Percentiles rank a stretch among this genome's conserved stretches.
These are phyloP conservation scores for Lithophane semibrunnea DNA, from an alignment of 2,888 invertebrate species.

Conservation along the genomic window DNA sequence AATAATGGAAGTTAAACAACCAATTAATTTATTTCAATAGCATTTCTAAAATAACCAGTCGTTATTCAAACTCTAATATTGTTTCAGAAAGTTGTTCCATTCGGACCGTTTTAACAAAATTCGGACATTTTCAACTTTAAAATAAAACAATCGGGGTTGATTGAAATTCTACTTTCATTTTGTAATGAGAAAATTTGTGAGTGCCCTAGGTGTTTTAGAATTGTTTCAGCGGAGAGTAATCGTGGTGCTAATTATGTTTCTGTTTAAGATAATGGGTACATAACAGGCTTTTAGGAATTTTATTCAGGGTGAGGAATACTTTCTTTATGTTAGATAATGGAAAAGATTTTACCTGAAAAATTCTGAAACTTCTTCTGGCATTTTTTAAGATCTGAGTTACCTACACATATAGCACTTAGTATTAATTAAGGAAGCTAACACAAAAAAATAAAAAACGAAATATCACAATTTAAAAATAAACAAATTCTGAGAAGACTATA, in stretches of 20 bases:
- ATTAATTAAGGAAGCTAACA: neutral
- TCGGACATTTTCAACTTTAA: slow-evolving; percentile 30
- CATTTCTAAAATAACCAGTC: slow-evolving; percentile 23
- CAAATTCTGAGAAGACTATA: neutral
- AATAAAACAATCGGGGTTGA: slow-evolving; percentile 42
- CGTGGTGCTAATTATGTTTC: slow-evolving; percentile 38
- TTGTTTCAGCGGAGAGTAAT: slow-evolving; percentile 36
- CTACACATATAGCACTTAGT: neutral
- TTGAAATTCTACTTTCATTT: slow-evolving; percentile 47
- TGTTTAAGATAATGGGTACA: slow-evolving; percentile 26
- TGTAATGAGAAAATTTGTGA: slow-evolving; percentile 24
- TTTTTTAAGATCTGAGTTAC: neutral
- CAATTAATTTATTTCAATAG: slow-evolving; percentile 28
- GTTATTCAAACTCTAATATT: slow-evolving; percentile 19
- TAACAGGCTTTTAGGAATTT: slow-evolving; percentile 32
- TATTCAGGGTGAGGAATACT: neutral
- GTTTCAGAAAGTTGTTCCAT: slow-evolving; percentile 13
- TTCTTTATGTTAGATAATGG: neutral
- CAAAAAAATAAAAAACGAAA: neutral
- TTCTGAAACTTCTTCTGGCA: neutral
- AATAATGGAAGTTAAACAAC: slow-evolving; percentile 18
- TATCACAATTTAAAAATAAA: neutral
- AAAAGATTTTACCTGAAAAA: neutral
- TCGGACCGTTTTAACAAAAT: slow-evolving; percentile 28
- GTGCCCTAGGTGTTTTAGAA: slow-evolving; percentile 43